These are phyloP conservation scores for Cephus sareptanus DNA, from an alignment of 2,888 invertebrate genomes.

Conservation along the genomic window DNA sequence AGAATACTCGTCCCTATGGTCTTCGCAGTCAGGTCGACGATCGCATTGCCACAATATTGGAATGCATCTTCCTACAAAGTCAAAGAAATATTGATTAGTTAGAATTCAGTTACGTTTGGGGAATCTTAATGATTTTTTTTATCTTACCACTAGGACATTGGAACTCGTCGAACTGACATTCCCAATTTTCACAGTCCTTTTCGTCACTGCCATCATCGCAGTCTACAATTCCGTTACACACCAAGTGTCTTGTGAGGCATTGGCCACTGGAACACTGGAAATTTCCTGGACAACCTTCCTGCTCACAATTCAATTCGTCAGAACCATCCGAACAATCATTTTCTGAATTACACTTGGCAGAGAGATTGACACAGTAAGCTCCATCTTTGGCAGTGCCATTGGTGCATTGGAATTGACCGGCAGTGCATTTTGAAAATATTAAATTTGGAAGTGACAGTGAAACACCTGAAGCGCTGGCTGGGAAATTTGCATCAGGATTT, in stretches of 20 bases:
- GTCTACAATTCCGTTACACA: slow-evolving; percentile 73
- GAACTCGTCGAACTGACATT: slow-evolving; percentile 71
- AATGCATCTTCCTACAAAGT: slow-evolving; percentile 67
- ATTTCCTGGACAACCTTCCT: slow-evolving; percentile 71
- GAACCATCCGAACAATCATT: slow-evolving; percentile 74
- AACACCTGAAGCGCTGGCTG: not conserved
- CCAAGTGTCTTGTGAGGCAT: slow-evolving; percentile 71
- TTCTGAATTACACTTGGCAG: slow-evolving; percentile 70
- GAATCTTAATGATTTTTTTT: not conserved
- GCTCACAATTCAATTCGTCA: slow-evolving; percentile 71
- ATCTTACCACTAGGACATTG: slow-evolving; percentile 65
- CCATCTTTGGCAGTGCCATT: slow-evolving; percentile 73
- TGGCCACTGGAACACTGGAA: slow-evolving; percentile 72
- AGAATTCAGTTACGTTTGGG: too few species aligned
- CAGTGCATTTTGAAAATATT: slow-evolving; percentile 68
- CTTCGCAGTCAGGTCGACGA: slow-evolving; percentile 70
- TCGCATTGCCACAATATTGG: slow-evolving; percentile 72
- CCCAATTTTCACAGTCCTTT: slow-evolving; percentile 68
- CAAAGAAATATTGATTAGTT: too few species aligned
- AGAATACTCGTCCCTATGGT: slow-evolving; percentile 70
- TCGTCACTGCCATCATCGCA: slow-evolving; percentile 75
- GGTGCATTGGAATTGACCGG: slow-evolving; percentile 71
- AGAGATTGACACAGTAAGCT: slow-evolving; percentile 69
- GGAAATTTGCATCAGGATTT: not conserved
- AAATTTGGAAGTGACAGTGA: slow-evolving; percentile 18